Base-by-base conservation (phyloP, 2,888 invertebrate genomes). In the Unio delphinus region DNA sequence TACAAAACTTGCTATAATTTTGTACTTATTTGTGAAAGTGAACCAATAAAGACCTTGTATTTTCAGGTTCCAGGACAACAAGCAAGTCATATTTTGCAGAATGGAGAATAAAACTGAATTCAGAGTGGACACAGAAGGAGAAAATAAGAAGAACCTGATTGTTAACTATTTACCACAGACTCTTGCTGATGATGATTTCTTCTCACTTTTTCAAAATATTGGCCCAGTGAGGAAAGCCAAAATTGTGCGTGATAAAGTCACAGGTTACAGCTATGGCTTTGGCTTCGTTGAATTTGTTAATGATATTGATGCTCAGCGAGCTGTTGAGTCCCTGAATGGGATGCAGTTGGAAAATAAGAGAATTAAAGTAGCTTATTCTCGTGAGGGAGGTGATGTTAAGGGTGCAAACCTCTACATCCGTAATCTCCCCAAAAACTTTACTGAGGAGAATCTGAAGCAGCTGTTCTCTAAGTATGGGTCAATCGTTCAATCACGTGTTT, bases 81-180 rank as follows among this genome's bases (percentile, higher is more conserved):
- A 45, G 15, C 11, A 11, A 55, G 45, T 4, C 54, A 63, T 1
- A 69, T 65, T 17, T 61, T 61, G 62, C 55, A 64, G 67, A 3
- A 61, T 69, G 11, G 66, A 73, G 26, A 69, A 69, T 28, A 69
- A 73, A 8, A 60, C 58, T 57, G 69, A 69, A 15, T n/a, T 60
- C 45, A 45, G 15, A 45, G 15, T 23, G 23, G n/a, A 55, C n/a
- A 59, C 26, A 11, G 26, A 34, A 60, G 67, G 69, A 6, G 64
- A 57, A 15, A 76, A 72, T 60, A 64, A 81, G 63, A 95, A 95
- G 69, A 97, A 97, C 91, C 93, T 98, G 82, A 98, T 98, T 82
- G 95, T 98, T 87, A 98, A 98, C 92, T 98, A 97, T 90, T 92
- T 98, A 85, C 97, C 98, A 57, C 97, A 97, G 91, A 95, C 94